phyloP scores from a whole-genome alignment of 1,140 invertebrate genomes.

The Cryptotermes secundus region DNA sequence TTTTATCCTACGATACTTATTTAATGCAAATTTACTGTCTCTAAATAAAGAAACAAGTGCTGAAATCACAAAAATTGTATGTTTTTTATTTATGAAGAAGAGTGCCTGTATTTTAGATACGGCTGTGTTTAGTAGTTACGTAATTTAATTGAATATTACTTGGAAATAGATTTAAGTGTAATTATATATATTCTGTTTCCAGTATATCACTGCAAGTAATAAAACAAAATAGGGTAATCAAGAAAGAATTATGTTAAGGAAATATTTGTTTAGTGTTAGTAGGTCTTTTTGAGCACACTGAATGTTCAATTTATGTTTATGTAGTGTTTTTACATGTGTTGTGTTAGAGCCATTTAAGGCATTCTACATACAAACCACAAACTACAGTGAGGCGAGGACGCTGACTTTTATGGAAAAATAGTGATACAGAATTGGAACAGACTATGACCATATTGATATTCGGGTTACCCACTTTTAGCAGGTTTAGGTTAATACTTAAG shows the following conservation, averaged over 20 bases:
- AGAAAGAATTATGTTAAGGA: background rate
- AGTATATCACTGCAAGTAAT: background rate
- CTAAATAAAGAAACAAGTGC: too few relatives aligned
- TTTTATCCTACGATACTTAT: background rate
- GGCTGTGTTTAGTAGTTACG: background rate
- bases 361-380: background rate
- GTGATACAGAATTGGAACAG: background rate
- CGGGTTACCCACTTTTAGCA: too few relatives aligned
- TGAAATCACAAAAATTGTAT: background rate
- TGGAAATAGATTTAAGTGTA: background rate
- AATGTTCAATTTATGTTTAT: background rate
- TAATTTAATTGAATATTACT: background rate
- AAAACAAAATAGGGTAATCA: background rate
- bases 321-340: background rate
- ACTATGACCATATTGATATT: too few relatives aligned
- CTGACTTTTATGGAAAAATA: background rate
- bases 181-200: background rate
- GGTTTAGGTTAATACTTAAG: too few relatives aligned
- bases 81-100: background rate
- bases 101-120: background rate
- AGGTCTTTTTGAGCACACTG: background rate
- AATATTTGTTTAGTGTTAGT: too few relatives aligned
- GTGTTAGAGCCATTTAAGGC: background rate
- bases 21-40: too few relatives aligned
- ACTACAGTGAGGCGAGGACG: background rate